phyloP scores from a whole-genome alignment of 2,888 invertebrate genomes.

The Synergus umbraculus region DNA sequence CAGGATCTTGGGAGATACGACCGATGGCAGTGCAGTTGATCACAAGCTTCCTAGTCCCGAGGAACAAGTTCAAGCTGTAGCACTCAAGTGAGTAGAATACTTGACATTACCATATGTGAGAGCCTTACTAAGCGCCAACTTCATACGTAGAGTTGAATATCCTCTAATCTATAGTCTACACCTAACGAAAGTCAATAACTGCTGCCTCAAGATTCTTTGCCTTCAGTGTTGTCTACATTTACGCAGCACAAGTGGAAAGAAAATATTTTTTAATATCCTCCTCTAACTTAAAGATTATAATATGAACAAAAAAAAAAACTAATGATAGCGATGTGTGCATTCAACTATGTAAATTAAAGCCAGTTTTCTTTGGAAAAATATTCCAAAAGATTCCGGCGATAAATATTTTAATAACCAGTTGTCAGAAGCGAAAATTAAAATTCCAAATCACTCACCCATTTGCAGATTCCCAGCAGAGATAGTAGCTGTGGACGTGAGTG shows the following conservation, averaged over 20 bases:
- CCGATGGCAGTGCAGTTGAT: slow-evolving; percentile 85
- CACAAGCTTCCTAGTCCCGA: slow-evolving; percentile 93
- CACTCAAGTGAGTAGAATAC: slow-evolving; percentile 84
- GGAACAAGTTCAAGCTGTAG: slow-evolving; percentile 90
- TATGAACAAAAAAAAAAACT: background rate
- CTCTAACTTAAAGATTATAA: background rate
- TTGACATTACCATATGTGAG: slow-evolving; percentile 41
- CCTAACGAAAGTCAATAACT: slow-evolving; percentile 37
- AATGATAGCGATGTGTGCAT: background rate
- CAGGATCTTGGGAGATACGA: slow-evolving; percentile 81
- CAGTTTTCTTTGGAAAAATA: no score
- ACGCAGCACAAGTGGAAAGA: background rate
- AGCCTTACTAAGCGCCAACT: slow-evolving; percentile 24
- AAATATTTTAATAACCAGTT: background rate
- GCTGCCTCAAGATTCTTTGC: slow-evolving; percentile 14
- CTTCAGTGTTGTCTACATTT: slow-evolving; percentile 15
- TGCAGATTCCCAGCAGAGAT: slow-evolving; percentile 91
- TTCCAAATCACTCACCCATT: background rate
- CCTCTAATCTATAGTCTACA: slow-evolving; percentile 2
- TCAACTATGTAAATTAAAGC: background rate
- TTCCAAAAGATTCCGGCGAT: background rate
- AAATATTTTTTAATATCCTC: slow-evolving; percentile 5
- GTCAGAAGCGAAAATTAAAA: background rate
- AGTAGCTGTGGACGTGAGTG: slow-evolving; percentile 93
- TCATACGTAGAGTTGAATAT: slow-evolving; percentile 19